Evolutionary conservation across 2,113 vertebrate genomes (phyloP).

Genomic region (Nanorana parkeri): DNA sequence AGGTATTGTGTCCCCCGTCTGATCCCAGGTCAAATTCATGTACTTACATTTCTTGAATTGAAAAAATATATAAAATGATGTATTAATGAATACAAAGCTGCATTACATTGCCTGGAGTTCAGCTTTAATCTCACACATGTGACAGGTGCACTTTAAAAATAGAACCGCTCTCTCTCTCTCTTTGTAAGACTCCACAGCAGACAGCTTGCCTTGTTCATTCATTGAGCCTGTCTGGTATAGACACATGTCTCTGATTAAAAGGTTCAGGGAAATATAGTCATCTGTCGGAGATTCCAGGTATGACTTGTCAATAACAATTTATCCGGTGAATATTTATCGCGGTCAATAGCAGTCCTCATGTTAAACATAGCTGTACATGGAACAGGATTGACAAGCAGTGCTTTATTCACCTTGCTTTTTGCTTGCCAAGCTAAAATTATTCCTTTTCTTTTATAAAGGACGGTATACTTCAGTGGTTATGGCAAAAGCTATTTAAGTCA

Average conservation of each 20-base stretch:
- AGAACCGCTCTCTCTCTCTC: too few relatives aligned
- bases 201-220: neutral
- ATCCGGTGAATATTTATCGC: conserved; percentile 34
- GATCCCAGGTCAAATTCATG: too few relatives aligned
- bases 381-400: neutral
- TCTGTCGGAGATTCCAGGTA: conserved; percentile 18
- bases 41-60: too few relatives aligned
- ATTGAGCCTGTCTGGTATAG: neutral
- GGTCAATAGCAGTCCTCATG: conserved; percentile 5
- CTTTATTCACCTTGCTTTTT: conserved; percentile 37
- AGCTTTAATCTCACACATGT: too few relatives aligned
- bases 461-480: conserved; percentile 17
- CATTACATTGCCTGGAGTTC: too few relatives aligned
- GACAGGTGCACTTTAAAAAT: too few relatives aligned
- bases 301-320: conserved; percentile 28
- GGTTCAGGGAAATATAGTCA: neutral
- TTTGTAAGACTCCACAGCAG: too few relatives aligned
- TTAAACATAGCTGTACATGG: conserved; percentile 33
- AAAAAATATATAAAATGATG: too few relatives aligned
- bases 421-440: conserved; percentile 32
- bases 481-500: conserved; percentile 18
- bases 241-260: conserved; percentile 16
- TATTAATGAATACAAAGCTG: too few relatives aligned
- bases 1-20: too few relatives aligned
- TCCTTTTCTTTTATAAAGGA: conserved; percentile 12